Evolutionary conservation across 2,113 vertebrate species (phyloP).

Genomic region (Sander lucioperca): DNA sequence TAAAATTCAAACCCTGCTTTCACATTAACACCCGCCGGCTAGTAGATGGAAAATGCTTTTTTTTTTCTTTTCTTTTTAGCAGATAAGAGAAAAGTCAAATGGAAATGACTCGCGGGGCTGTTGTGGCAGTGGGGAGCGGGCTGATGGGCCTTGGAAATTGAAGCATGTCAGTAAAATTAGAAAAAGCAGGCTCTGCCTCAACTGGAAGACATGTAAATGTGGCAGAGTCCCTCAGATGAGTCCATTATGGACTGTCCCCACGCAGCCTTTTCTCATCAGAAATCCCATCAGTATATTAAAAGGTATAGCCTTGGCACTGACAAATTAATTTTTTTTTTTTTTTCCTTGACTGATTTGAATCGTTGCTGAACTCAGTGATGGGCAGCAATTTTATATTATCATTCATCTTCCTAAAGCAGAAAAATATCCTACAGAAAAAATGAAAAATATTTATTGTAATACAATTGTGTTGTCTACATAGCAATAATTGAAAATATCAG

Average conservation of each 20-base stretch:
- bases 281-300: constrained; percentile 79
- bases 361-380: constrained; percentile 48
- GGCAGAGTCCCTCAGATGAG: constrained; percentile 60
- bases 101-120: constrained; percentile 79
- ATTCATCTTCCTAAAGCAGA: constrained; percentile 24
- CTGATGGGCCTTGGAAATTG: constrained; percentile 79
- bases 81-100: constrained; percentile 87
- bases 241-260: constrained; percentile 70
- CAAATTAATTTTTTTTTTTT: constrained; percentile 67
- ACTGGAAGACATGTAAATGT: constrained; percentile 79
- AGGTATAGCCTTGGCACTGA: constrained; percentile 65
- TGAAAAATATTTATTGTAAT: constrained; percentile 19
- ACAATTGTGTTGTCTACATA: constrained; percentile 17
- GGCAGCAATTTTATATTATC: constrained; percentile 39
- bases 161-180: constrained; percentile 84
- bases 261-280: constrained; percentile 72
- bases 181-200: constrained; percentile 64
- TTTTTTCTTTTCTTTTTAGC: constrained; percentile 28
- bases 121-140: constrained; percentile 64
- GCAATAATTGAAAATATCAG: background rate
- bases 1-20: constrained; percentile 81
- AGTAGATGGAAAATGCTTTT: constrained; percentile 82
- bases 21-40: constrained; percentile 82
- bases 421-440: constrained; percentile 10
- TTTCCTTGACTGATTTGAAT: constrained; percentile 48